Percentiles rank a stretch among this genome's conserved stretches.
These are phyloP conservation scores for Orchestes rusci DNA, from an alignment of 2,888 invertebrate genomes.

Conservation along the genomic window DNA sequence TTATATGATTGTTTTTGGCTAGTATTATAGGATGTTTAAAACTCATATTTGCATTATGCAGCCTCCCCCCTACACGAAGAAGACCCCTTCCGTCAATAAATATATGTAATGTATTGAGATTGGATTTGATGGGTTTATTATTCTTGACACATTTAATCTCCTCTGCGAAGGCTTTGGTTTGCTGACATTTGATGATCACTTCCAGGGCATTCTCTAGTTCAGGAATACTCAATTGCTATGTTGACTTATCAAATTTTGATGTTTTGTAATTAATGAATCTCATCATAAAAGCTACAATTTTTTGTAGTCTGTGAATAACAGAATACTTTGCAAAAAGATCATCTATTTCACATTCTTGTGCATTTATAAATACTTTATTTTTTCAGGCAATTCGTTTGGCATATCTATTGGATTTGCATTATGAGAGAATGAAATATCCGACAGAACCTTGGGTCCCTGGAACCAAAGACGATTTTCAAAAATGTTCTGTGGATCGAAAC, in stretches of 20 bases:
- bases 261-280: neutral
- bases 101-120: constrained; percentile 8
- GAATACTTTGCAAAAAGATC: neutral
- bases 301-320: neutral
- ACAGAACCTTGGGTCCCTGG: constrained; percentile 9
- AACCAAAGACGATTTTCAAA: constrained; percentile 9
- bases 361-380: neutral
- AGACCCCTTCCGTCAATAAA: constrained; percentile 12
- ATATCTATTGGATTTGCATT: too few relatives aligned
- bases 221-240: neutral
- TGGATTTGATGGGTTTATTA: constrained; percentile 2
- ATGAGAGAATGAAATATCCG: too few relatives aligned
- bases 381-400: neutral
- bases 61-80: constrained; percentile 13
- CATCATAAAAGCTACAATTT: neutral
- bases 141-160: neutral
- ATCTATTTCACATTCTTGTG: neutral
- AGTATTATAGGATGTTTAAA: constrained; percentile 22
- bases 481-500: constrained; percentile 7
- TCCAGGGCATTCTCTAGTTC: neutral
- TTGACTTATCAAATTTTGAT: neutral
- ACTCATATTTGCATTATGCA: constrained; percentile 14
- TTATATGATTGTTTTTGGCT: constrained; percentile 15
- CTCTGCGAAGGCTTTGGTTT: neutral
- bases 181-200: neutral